Base-by-base conservation (phyloP, 30 jellyfish, hydroid and myxozoan species). In the Aurelia aurita region DNA sequence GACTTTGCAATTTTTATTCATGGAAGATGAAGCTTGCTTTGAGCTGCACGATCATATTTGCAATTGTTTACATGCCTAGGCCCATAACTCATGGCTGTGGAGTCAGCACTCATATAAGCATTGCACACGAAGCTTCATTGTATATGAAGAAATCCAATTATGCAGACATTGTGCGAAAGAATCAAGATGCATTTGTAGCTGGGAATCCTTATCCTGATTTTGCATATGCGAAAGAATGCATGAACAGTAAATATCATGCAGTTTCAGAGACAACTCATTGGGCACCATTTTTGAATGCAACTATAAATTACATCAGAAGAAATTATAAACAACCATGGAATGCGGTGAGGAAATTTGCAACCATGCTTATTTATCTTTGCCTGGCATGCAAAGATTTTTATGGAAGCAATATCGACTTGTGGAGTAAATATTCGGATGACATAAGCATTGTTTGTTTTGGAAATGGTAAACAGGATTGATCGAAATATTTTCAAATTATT, bases 191-290 rank as follows among this genome's bases (percentile, higher is more conserved):
- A 4, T 91, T 91, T 47, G 96, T 91, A 11, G 98, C 98, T 43
- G 98, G 98, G 19, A 91, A 91, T 28, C 98, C 98, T 13, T 91
- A 77, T 62, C 98, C 98, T 1, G 98, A 91, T 85, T 96, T 95
- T 31, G 89, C 89, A 86, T 91, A 85, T 61, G 97, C 98, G 18
- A 65, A 84, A 23, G 74, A 86, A 19, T 91, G 98, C 58, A 85
- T 85, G 65, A 87, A 84, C 45, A 89, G 88, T 10, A 72, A 91
- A 34, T 91, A 67, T 62, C 96, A 91, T 57, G 85, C 72, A 19
- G 89, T 91, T 32, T 91, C 98, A 27, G 98, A 91, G 35, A 90
- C 85, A 35, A 85, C 98, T 20, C 98, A 91, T 80, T 91, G 98
- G 98, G 94, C 96, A 26, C 98, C 98, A 18, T 91, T 91, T 65